Evolutionary conservation across 2,888 invertebrate species (phyloP), one percentile per base, ranked within the genome.

Genomic region (Catocala nupta): DNA sequence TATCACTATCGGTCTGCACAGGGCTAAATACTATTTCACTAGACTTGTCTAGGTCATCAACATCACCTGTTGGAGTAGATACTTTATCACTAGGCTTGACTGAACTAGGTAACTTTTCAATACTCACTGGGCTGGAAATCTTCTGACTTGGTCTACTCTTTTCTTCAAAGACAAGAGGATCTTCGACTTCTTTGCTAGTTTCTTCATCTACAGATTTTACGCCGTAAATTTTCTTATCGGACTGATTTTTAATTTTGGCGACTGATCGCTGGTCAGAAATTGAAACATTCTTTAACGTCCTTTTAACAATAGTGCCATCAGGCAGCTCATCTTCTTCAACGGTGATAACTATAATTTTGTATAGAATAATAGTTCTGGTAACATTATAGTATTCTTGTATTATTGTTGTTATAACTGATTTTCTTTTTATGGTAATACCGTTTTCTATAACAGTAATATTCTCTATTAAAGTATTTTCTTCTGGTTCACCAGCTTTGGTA

Each of bases 291-390:
- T 43, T 54, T 57, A 16, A 49, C 34, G 45, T 44, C 34, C 55
- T 64, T 56, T 44, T 57, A 44, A 54, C 53, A 48, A 45, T 55
- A 16, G 43, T 55, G 13, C 61, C 61, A 39, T 61, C 67, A 57
- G 61, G 62, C 47, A 53, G 16, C 9, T 56, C 51, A 59, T 52
- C 60, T 47, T 74, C 67, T 59, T 73, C 74, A 7, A 66, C n/a
- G 12, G 50, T 62, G 43, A 69, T 53, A 53, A 55, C 60, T 13
- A 58, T 44, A 56, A 68, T 66, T 53, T 54, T 54, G 44, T 45
- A 54, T 44, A 43, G 12, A 45, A 33, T 25, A 12, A 33, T 44
- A 8, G n/a, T 54, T 11, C 44, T 54, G 7, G 25, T 45, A 10
- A 33, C 8, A n/a, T 16, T 34, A 12, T 44, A n/a, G n/a, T 3